Evolutionary conservation across 1,140 invertebrate genomes (phyloP), one percentile per base, ranked within the genome.

Genomic region (Achroia grisella): DNA sequence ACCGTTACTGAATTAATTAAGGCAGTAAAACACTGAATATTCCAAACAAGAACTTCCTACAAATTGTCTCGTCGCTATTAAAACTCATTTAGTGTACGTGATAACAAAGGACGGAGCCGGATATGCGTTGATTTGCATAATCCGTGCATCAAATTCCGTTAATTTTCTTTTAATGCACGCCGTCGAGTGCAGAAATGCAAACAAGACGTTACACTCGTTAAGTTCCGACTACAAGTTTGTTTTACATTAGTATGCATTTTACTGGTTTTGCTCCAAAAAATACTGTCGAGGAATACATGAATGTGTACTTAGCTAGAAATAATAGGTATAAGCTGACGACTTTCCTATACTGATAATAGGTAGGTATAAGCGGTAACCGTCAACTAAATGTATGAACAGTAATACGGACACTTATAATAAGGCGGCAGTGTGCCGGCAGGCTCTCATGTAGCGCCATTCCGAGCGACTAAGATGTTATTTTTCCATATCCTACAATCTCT

Each of bases 141-240:
- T 75, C 71, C 62, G 54, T 81, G 71, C 77, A 81, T 75, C 75
- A 73, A 72, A 71, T 67, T 81, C 65, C 65, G 71, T 78, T 81
- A 78, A 81, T 81, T 78, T 78, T 78, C 71, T 78, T 81, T 76
- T 81, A 72, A 81, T 71, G 62, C 62, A 37, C 41, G 46, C 40
- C 55, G 46, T 39, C 48, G 2, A 23, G 17, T 44, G 41, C 48
- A 48, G 53, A 43, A 52, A 44, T 36, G 56, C 44, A 63, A 51
- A 52, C 62, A 58, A 39, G 4, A 30, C 31, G 40, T 46, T 47
- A 15, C 10, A 51, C 48, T 44, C 42, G 45, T 54, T 59, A 55
- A 51, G 36, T 29, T 40, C 12, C 29, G 15, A 32, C 36, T 40
- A 11, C 36, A 10, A 32, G 14, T 40, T 29, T 40, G 29, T 15